A percentile compares a stretch with the other conserved stretches of the same genome.
Evolutionary conservation across 2,888 invertebrate genomes (phyloP).

Genomic region (Ischnus inquisitorius): DNA sequence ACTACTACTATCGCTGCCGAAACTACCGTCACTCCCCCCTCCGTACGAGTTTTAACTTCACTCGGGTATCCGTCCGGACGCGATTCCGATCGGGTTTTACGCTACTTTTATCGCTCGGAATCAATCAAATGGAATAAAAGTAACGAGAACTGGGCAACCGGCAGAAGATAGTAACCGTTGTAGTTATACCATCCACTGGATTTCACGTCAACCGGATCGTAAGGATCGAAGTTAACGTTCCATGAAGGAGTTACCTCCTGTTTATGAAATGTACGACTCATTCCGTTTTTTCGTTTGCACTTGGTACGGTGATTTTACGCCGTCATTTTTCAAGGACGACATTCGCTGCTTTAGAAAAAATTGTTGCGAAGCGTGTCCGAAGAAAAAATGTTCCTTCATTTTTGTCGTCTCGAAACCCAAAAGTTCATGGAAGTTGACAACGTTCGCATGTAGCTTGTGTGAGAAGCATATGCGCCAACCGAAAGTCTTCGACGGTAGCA

Average conservation of each 20-base stretch:
- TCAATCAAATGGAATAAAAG: conserved; percentile 80
- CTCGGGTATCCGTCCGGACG: conserved; percentile 59
- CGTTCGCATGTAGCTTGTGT: too few relatives aligned
- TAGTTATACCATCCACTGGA: conserved; percentile 44
- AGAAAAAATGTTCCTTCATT: too few relatives aligned
- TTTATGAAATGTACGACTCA: conserved; percentile 56
- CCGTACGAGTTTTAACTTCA: conserved; percentile 55
- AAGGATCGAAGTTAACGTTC: conserved; percentile 48
- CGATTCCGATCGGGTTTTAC: conserved; percentile 74
- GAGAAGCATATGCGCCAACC: too few relatives aligned
- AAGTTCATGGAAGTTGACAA: too few relatives aligned
- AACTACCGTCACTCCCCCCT: conserved; percentile 16
- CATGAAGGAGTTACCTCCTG: conserved; percentile 51
- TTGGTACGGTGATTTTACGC: background rate
- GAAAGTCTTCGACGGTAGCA: too few relatives aligned
- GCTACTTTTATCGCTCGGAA: conserved; percentile 78
- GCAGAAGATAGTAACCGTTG: conserved; percentile 49
- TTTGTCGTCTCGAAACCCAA: too few relatives aligned
- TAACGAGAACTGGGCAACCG: conserved; percentile 71
- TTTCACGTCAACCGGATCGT: conserved; percentile 60
- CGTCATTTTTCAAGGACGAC: background rate
- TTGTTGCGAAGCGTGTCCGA: background rate
- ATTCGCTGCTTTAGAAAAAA: background rate
- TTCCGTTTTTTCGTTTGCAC: conserved; percentile 37
- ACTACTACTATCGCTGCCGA: background rate